Evolutionary conservation across 1,140 invertebrate species (phyloP), one percentile per base, ranked within the genome.

Genomic region (Atta colombica): DNA sequence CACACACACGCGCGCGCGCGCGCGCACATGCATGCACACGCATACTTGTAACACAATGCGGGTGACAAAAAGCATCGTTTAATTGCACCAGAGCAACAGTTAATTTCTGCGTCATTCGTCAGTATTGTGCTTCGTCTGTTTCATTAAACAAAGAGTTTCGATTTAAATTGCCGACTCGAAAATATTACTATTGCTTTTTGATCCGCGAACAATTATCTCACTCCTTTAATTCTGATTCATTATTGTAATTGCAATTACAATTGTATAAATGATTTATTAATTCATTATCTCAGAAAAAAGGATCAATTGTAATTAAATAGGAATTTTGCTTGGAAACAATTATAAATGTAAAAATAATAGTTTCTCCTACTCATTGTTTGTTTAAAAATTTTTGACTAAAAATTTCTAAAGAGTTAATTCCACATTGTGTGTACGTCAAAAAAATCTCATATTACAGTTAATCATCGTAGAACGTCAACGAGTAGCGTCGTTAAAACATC

Each of bases 401-500:
- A 72, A 16, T n/a, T 39, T 60, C n/a, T 14, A 4, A 28, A 18
- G 25, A 1, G 8, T 28, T 21, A 5, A 74, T 51, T n/a, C 3
- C 28, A 18, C 7, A 31, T n/a, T 58, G 1, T 6, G 39, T 58
- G 21, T 5, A 10, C 16, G 21, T 75, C 18, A 51, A 84, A 68
- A 31, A 31, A 75, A 21, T 25, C 21, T 16, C 31, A 35, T n/a
- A 28, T 16, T 45, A 45, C 14, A 49, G 53, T 60, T 82, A 84
- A 84, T 75, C 69, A 61, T 51, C 69, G 39, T 35, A 28, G n/a
- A 75, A n/a, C 31, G 8, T 86, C 51, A 69, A 71, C 60, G 51
- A 65, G 68, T 89, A 71, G 63, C 63, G 21, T 93, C 81, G 86
- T 92, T 92, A 90, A 90, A 90, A 86, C 72, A 88, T 88, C 68